Evolutionary conservation across 2,113 vertebrate genomes (phyloP).

Genomic region (Ammospiza caudacuta): DNA sequence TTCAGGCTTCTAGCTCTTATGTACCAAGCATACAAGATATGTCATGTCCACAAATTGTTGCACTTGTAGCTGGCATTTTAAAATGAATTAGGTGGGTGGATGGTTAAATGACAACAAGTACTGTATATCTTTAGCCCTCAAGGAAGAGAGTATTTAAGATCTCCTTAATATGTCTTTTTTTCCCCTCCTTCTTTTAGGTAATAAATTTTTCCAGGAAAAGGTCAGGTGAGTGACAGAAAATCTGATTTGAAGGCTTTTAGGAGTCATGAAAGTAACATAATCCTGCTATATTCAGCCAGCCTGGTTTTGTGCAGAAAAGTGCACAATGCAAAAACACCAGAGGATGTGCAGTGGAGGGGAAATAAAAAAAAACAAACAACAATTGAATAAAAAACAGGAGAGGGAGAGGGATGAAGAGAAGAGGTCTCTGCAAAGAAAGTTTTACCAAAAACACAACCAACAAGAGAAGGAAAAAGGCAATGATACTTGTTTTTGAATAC

Average conservation of each 20-base stretch:
- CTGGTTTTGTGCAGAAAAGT: background rate
- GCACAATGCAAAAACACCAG: background rate
- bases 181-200: background rate
- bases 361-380: too few species aligned
- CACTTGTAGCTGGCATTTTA: background rate
- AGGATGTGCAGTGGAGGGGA: rapidly evolving
- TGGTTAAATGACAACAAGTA: background rate
- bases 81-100: slow-evolving; percentile 20
- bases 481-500: background rate
- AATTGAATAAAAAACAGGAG: too few species aligned
- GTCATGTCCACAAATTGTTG: slow-evolving; percentile 7
- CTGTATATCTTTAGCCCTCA: slow-evolving; percentile 26
- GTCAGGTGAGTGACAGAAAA: slow-evolving; percentile 58
- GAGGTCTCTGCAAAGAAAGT: background rate
- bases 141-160: background rate
- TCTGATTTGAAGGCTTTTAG: slow-evolving; percentile 42
- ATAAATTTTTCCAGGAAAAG: slow-evolving; percentile 39
- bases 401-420: too few species aligned
- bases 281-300: background rate
- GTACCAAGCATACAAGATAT: background rate
- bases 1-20: background rate
- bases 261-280: background rate
- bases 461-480: background rate
- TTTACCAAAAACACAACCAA: background rate
- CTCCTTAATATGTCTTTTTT: background rate